These are phyloP conservation scores for Nephrotoma guestfalica DNA, from an alignment of 2,888 invertebrate genomes.

Conservation along the genomic window DNA sequence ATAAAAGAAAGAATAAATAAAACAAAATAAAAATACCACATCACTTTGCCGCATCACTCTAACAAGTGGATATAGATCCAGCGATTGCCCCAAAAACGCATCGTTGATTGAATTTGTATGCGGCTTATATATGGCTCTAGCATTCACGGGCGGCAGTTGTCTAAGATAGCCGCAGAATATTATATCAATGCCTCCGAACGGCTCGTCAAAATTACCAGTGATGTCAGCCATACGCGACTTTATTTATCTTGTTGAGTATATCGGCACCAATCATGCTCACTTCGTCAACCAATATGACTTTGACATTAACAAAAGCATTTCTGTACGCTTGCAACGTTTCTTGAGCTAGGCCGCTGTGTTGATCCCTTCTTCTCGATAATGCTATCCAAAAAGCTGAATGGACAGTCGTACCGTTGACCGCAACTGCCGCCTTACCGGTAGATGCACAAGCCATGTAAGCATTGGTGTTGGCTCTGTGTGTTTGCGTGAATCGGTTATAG, in stretches of 20 bases:
- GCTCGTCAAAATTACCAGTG: conserved; percentile 16
- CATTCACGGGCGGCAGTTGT: neutral
- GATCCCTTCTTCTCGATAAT: too few species aligned
- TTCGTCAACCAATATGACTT: neutral
- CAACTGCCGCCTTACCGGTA: neutral
- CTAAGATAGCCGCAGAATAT: neutral
- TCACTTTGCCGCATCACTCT: too few species aligned
- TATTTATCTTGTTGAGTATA: conserved; percentile 18
- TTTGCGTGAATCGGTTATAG: conserved; percentile 25
- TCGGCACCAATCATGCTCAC: neutral
- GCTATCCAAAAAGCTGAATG: too few species aligned
- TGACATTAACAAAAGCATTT: neutral
- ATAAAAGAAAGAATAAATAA: too few species aligned
- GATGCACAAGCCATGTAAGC: neutral
- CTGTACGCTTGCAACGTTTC: neutral
- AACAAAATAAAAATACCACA: too few species aligned
- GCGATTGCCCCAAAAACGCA: too few species aligned
- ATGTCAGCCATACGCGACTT: conserved; percentile 22
- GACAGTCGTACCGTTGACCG: neutral
- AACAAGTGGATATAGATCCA: too few species aligned
- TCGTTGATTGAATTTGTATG: too few species aligned
- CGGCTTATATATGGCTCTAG: neutral
- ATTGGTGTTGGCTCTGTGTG: conserved; percentile 20
- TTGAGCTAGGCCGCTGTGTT: too few species aligned
- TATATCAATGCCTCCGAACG: neutral